Conservation (phyloP, 2,797 vertebrate genomes). For the Podarcis siculus region DNA sequence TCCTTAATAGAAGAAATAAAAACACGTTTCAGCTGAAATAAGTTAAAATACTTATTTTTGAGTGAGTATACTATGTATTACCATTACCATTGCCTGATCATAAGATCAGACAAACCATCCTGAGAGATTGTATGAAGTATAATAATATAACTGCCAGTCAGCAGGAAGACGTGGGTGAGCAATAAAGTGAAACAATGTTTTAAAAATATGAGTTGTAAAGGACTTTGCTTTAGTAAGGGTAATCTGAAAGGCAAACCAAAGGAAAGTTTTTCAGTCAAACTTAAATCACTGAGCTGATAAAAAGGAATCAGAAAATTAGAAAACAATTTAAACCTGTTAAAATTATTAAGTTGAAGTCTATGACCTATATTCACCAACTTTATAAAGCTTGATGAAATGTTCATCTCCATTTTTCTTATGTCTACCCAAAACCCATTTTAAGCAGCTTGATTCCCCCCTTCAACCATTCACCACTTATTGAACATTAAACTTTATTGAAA, state of each 20-base stretch:
- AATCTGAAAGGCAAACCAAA: conserved; percentile 1
- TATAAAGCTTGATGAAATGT: not conserved
- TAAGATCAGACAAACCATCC: not conserved
- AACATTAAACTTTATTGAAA: not conserved
- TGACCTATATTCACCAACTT: not conserved
- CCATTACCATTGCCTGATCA: too few species aligned
- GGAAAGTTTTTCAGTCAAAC: not conserved
- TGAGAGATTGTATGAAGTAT: conserved; percentile 3
- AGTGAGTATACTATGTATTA: not conserved
- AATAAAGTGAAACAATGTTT: not conserved
- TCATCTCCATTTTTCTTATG: not conserved
- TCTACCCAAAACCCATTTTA: not conserved
- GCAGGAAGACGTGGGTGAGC: not conserved
- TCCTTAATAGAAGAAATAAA: not conserved
- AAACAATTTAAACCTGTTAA: not conserved
- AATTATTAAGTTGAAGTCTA: not conserved
- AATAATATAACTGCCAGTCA: not conserved
- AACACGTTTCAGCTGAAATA: conserved; percentile 10
- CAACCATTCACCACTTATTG: not conserved
- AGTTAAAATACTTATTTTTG: not conserved
- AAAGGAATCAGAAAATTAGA: not conserved
- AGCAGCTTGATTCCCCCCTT: not conserved
- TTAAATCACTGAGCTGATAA: not conserved
- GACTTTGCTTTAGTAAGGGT: conserved; percentile 7
- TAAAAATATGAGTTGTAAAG: conserved; percentile 1